Evolutionary conservation across 2,113 vertebrate species (phyloP), one percentile per base, ranked within the genome.

Genomic region (Tautogolabrus adspersus): DNA sequence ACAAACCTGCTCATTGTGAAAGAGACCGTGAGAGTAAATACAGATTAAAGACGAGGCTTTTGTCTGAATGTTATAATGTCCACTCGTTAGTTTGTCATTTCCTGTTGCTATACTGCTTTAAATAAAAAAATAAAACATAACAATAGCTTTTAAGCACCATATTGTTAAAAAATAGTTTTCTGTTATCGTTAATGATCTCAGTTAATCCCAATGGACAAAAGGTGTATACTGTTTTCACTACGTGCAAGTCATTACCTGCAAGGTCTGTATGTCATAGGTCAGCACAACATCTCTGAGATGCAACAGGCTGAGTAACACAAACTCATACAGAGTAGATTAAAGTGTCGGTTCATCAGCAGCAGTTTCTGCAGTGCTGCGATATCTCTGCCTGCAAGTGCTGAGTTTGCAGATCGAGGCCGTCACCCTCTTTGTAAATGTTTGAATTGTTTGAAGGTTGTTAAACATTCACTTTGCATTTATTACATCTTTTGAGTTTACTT

Each of bases 381-480:
- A 8, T 44, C 38, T 72, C 40, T 23, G 23, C 19, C 16, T 55
- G 22, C 18, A 21, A 3, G 7, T 51, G 54, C 49, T 62, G 2
- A 46, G 40, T 12, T 49, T 26, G 10, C 54, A 34, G 7, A 37
- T 55, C 60, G 10, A 46, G 10, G 18, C 26, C 11, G 1, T 65
- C 60, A 23, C 66, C 66, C 52, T 22, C 75, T 88, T 77, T 77
- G 75, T 61, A 61, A 87, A 85, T 79, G 44, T 81, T 88, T 81
- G 40, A 83, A 63, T 59, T 26, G 58, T 47, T 71, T 46, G 19
- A 34, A 62, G 65, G 1, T 26, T 37, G 16, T 18, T 65, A 12
- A 71, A 60, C 52, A 10, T 58, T 68, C 6, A 77, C 42, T 82
- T 81, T 44, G 30, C 23, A 74, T 87, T 81, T 84, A 88, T 78